phyloP scores from a whole-genome alignment of 1,140 invertebrate genomes.

The Apolygus lucorum region DNA sequence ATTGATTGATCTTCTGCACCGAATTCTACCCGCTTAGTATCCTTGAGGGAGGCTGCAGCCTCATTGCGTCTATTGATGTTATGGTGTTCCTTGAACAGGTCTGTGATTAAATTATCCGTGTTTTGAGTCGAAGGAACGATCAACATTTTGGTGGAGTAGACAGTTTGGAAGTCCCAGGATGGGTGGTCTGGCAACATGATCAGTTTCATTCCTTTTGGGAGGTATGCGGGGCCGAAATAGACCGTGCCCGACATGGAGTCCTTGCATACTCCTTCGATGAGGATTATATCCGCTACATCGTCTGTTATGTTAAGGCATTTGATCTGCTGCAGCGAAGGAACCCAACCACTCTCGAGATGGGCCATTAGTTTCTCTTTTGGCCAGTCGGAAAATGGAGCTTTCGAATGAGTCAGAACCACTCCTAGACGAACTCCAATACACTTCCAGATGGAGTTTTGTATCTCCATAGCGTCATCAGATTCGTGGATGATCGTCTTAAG shows the following conservation, averaged over 20 bases:
- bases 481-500: conserved; percentile 22
- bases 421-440: conserved; percentile 29
- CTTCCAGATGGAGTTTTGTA: conserved; percentile 32
- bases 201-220: conserved; percentile 23
- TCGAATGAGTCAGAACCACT: conserved; percentile 25
- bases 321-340: conserved; percentile 23
- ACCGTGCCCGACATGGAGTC: conserved; percentile 19
- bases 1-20: too few species aligned
- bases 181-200: conserved; percentile 14
- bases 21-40: too few species aligned
- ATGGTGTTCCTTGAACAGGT: background rate
- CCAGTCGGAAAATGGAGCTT: conserved; percentile 30
- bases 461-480: conserved; percentile 22
- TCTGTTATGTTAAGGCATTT: conserved; percentile 18
- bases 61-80: too few species aligned
- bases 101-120: background rate
- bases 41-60: too few species aligned
- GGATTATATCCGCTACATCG: conserved; percentile 24
- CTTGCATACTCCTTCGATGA: conserved; percentile 24
- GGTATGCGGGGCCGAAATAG: conserved; percentile 19
- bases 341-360: conserved; percentile 30
- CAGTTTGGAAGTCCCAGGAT: background rate
- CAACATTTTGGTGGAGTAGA: background rate
- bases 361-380: conserved; percentile 31
- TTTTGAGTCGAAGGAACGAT: background rate